Conservation (phyloP, 2,888 invertebrate genomes). For the Lissocephala sabroskyi region DNA sequence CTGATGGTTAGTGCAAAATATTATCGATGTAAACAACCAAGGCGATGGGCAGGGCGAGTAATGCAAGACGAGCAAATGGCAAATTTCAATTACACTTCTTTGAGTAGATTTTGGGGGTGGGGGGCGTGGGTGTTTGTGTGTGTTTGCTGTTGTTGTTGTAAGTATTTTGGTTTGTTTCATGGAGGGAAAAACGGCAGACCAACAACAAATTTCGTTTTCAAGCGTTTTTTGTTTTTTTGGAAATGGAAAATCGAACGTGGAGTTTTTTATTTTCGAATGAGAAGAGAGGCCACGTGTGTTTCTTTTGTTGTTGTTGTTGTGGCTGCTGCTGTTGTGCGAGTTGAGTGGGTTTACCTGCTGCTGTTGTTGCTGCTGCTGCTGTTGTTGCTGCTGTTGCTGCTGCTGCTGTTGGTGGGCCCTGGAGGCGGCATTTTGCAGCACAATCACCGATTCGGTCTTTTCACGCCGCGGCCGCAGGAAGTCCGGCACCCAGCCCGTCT, state of each 20-base stretch:
- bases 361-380: conserved; percentile 68
- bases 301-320: conserved; percentile 29
- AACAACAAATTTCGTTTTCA: no score
- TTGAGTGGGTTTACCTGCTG: conserved; percentile 63
- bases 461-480: conserved; percentile 83
- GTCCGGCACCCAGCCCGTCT: conserved; percentile 71
- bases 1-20: no score
- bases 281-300: background rate
- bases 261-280: conserved; percentile 7
- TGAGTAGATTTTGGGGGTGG: no score
- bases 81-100: no score
- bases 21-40: no score
- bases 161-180: conserved; percentile 49
- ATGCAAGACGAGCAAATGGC: no score
- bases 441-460: conserved; percentile 91
- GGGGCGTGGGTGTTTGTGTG: no score
- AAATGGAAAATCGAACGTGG: conserved; percentile 14
- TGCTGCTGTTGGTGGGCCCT: conserved; percentile 72
- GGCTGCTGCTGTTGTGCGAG: conserved; percentile 33
- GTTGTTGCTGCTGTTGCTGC: conserved; percentile 70
- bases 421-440: conserved; percentile 78
- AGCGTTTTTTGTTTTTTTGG: no score
- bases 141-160: conserved; percentile 23
- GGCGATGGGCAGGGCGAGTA: conserved; percentile 33
- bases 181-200: no score